phyloP scores from a whole-genome alignment of 1,140 invertebrate species.

The Coelopa frigida region DNA sequence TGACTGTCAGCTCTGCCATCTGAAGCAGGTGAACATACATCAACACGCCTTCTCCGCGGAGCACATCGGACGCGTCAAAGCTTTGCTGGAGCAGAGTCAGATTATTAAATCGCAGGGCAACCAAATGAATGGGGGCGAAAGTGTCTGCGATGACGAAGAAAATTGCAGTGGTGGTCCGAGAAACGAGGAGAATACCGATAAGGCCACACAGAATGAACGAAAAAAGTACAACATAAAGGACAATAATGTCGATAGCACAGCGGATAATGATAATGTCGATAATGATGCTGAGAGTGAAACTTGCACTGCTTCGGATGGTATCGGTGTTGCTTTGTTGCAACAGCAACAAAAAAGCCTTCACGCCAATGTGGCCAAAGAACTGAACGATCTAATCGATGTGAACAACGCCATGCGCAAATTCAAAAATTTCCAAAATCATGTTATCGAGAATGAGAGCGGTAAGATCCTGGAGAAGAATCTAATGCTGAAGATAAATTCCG shows the following conservation, averaged over 20 bases:
- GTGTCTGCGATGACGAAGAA: constrained; percentile 22
- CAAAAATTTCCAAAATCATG: neutral
- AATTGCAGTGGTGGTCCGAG: constrained; percentile 16
- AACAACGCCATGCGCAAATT: neutral
- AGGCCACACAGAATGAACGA: neutral
- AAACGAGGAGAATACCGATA: constrained; percentile 21
- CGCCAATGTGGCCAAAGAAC: neutral
- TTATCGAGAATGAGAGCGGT: constrained; percentile 2
- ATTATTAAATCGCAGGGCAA: constrained; percentile 20
- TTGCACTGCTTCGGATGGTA: no score
- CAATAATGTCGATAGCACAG: neutral
- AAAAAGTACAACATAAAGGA: neutral
- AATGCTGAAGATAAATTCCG: constrained; percentile 7
- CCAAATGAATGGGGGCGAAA: constrained; percentile 20
- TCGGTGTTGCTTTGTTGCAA: no score
- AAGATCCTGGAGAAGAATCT: constrained; percentile 9
- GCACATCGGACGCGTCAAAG: constrained; percentile 34
- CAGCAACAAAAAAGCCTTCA: neutral
- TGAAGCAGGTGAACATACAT: constrained; percentile 34
- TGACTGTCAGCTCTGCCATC: constrained; percentile 36
- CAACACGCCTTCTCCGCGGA: constrained; percentile 34
- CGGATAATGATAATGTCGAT: neutral
- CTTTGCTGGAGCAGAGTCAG: constrained; percentile 23
- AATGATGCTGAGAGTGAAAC: no score
- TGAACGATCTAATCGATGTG: neutral